Conservation (phyloP, 2,888 invertebrate species). For the Tachina fera region DNA sequence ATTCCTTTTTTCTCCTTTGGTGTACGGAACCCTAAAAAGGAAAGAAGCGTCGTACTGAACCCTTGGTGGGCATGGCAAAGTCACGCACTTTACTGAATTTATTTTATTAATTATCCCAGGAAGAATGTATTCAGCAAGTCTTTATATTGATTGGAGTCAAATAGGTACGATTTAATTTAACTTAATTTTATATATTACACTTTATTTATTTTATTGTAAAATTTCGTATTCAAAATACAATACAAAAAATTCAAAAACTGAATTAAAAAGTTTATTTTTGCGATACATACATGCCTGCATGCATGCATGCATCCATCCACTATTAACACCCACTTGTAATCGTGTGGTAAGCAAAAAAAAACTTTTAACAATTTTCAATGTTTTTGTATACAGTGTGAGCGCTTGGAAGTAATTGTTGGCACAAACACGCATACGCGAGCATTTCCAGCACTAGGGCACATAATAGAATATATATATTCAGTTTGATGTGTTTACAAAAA, state of each 20-base stretch:
- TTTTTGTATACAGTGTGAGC: background rate
- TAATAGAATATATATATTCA: slow-evolving; percentile 20
- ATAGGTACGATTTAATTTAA: background rate
- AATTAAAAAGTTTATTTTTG: slow-evolving; percentile 35
- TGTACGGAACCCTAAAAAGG: too few species aligned
- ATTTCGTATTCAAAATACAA: background rate
- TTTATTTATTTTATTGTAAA: too few species aligned
- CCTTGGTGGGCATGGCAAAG: too few species aligned
- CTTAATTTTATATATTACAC: background rate
- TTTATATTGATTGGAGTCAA: too few species aligned
- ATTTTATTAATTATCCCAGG: too few species aligned
- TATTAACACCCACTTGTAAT: slow-evolving; percentile 41
- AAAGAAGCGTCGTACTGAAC: too few species aligned
- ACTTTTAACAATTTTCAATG: slow-evolving; percentile 28
- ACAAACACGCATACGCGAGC: background rate
- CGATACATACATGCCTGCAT: background rate
- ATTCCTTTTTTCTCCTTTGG: too few species aligned
- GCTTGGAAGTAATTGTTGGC: background rate
- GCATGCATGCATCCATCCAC: too few species aligned
- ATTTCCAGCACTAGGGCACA: background rate
- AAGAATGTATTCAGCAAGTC: too few species aligned
- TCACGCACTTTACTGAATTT: too few species aligned
- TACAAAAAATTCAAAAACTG: background rate
- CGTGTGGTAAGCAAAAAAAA: background rate
- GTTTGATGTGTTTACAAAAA: slow-evolving; percentile 11